These are phyloP conservation scores for Lepeophtheirus salmonis DNA, from an alignment of 1,140 invertebrate genomes.

Conservation along the genomic window DNA sequence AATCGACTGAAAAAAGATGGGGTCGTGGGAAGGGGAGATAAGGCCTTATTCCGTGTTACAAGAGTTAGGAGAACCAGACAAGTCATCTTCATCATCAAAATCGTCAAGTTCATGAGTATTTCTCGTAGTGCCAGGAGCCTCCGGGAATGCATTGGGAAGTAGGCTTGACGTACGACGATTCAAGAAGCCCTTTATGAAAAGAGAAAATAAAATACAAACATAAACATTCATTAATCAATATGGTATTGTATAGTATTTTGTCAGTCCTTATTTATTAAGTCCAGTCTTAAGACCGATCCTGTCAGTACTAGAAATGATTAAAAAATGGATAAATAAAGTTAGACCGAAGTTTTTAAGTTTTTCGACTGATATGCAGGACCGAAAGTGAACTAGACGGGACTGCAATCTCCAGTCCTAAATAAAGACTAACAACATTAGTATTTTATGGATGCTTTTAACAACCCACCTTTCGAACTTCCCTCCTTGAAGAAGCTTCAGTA, in stretches of 20 bases:
- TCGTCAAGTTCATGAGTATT: conserved; percentile 8
- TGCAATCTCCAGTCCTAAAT: not conserved
- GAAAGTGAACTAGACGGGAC: not conserved
- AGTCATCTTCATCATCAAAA: conserved; percentile 3
- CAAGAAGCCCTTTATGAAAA: conserved; percentile 13
- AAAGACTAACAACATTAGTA: not conserved
- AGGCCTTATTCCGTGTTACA: too few relatives aligned
- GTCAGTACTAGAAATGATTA: not conserved
- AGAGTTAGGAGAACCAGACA: too few relatives aligned
- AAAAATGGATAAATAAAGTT: not conserved
- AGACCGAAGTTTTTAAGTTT: not conserved
- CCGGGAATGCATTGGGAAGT: conserved; percentile 3
- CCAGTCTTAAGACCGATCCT: too few relatives aligned
- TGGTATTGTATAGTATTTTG: not conserved
- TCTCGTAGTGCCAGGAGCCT: not conserved
- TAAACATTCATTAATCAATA: not conserved
- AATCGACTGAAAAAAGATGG: too few relatives aligned
- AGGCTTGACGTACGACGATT: conserved; percentile 18
- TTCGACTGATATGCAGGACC: not conserved
- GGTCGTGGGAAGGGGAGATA: too few relatives aligned
- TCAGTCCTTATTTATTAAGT: not conserved
- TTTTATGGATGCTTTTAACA: not conserved
- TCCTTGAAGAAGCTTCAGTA: conserved; percentile 21
- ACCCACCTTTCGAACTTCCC: conserved; percentile 19
- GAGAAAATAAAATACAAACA: not conserved